Percentiles rank a stretch among this genome's conserved stretches.
phyloP scores from a whole-genome alignment of 1,140 invertebrate species.

The Zophobas morio region DNA sequence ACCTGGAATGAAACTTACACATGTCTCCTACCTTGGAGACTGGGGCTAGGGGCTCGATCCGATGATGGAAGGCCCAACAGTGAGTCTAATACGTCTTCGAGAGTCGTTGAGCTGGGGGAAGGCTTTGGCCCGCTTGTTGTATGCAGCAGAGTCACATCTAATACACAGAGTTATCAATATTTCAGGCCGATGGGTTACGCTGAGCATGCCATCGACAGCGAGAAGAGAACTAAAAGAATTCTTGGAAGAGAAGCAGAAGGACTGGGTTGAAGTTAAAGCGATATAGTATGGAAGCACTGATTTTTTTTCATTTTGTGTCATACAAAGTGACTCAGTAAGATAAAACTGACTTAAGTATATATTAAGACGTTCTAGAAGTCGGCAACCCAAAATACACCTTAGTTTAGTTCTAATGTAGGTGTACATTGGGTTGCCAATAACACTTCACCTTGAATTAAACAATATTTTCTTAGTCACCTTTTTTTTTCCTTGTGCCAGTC shows the following conservation, averaged over 20 bases:
- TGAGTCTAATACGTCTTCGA: constrained; percentile 94
- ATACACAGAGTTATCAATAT: constrained; percentile 13
- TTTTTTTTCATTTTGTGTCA: too few species aligned
- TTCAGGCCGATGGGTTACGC: neutral
- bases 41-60: constrained; percentile 75
- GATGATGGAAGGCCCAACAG: constrained; percentile 86
- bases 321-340: too few species aligned
- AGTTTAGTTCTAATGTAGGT: too few species aligned
- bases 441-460: too few species aligned
- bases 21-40: constrained; percentile 83
- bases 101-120: constrained; percentile 85
- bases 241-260: neutral
- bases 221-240: neutral
- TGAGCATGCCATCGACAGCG: constrained; percentile 2
- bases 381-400: too few species aligned
- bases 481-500: too few species aligned
- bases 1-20: constrained; percentile 78
- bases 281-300: too few species aligned
- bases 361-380: too few species aligned
- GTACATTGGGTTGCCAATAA: too few species aligned
- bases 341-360: too few species aligned
- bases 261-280: too few species aligned
- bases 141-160: constrained; percentile 57
- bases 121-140: constrained; percentile 62
- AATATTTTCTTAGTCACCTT: too few species aligned